Conservation (phyloP, 2,888 invertebrate genomes). For the Diarsia mendica region DNA sequence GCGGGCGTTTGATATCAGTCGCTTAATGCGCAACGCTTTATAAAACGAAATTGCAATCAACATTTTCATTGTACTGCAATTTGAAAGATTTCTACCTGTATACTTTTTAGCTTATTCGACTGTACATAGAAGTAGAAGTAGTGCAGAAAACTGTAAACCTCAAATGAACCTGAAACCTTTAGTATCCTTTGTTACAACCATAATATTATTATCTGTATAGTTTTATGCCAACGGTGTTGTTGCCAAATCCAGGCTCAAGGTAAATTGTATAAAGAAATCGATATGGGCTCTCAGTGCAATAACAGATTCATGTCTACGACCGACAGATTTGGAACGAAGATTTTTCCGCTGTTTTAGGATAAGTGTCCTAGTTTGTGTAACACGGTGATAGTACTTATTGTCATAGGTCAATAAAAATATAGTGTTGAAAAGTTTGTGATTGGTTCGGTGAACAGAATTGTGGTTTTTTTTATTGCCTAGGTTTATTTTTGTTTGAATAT, state of each 20-base stretch:
- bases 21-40: no score
- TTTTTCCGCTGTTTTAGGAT: conserved; percentile 10
- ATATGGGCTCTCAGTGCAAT: conserved; percentile 45
- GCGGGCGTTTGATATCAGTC: no score
- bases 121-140: conserved; percentile 21
- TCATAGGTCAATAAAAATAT: background rate
- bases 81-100: no score
- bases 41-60: no score
- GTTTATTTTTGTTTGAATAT: background rate
- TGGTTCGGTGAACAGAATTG: conserved; percentile 7
- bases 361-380: conserved; percentile 29
- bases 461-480: background rate
- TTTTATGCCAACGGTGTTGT: conserved; percentile 52
- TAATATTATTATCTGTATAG: conserved; percentile 31
- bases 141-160: conserved; percentile 46
- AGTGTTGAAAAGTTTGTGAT: conserved; percentile 13
- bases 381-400: conserved; percentile 9
- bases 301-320: conserved; percentile 35
- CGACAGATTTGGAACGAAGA: conserved; percentile 23
- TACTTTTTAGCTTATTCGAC: conserved; percentile 5
- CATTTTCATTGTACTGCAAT: no score
- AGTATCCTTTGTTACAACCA: conserved; percentile 25
- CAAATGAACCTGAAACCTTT: conserved; percentile 55
- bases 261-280: conserved; percentile 48
- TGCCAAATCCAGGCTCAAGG: conserved; percentile 51